Evolutionary conservation across 2,113 vertebrate genomes (phyloP), one percentile per base, ranked within the genome.

Genomic region (Notiomystis cincta): DNA sequence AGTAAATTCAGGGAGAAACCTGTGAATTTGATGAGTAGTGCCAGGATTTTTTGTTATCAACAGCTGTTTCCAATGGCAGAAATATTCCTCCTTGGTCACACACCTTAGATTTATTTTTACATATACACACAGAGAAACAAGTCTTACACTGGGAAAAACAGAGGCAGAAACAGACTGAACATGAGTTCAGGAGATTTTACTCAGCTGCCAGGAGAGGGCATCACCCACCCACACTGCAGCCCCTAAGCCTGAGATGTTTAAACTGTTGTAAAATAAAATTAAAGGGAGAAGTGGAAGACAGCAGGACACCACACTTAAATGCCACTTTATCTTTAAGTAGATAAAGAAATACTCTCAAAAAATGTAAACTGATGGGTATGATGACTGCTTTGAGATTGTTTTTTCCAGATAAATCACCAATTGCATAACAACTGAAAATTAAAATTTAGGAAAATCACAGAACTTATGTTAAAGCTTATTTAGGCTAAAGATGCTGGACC

Each of bases 191-290:
- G 17, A 42, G 40, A 18, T 16, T 82, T 50, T 3, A 15, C 53
- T 40, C 31, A 69, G 15, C 65, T 13, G 86, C 93, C 90, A 79
- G 66, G 23, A 95, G 93, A 92, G 90, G 93, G 93, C 93, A 58
- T 47, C 86, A 69, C 61, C 61, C 54, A 57, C 61, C 53, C 79
- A 53, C 73, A 28, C 40, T 79, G 75, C 67, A 65, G 51, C 37
- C 16, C 24, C 38, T 28, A 72, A 47, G 18, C 45, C 33, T 13
- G 24, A 45, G 62, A 13, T 22, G 5, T 13, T 37, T 9, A 14
- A 65, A 71, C n/a, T n/a, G 31, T 0, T 13, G 24, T 6, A n/a
- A 57, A 37, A 18, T 18, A 31, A 31, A 31, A 33, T 15, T 4
- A 23, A 21, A 12, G 19, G 22, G 25, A 0, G 37, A 56, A 47